Percentiles rank a stretch among this genome's conserved stretches.
These are phyloP conservation scores for Condylura cristata DNA, from an alignment of 2,113 vertebrate species.

Conservation along the genomic window DNA sequence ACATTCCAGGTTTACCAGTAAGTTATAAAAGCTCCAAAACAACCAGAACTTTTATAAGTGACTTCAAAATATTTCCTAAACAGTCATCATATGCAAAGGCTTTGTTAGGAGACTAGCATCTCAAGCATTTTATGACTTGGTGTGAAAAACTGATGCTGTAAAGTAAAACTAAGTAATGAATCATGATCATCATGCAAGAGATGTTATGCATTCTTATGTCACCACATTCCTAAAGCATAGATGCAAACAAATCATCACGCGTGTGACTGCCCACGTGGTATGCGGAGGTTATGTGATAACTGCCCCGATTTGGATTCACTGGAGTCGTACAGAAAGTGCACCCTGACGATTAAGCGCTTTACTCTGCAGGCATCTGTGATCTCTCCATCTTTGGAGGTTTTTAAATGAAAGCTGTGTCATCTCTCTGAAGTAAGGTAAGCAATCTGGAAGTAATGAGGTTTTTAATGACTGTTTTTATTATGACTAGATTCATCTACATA, in stretches of 20 bases:
- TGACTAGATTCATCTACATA: not conserved
- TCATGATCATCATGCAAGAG: not conserved
- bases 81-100: not conserved
- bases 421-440: not conserved
- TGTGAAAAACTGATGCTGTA: not conserved
- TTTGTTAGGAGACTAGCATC: not conserved
- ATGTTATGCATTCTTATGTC: not conserved
- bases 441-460: not conserved
- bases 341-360: not conserved
- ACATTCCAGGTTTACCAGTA: not conserved
- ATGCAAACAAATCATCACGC: not conserved
- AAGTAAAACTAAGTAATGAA: conserved; percentile 1
- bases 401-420: not conserved
- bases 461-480: conserved; percentile 35
- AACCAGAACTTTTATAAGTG: not conserved
- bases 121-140: conserved; percentile 39
- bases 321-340: not conserved
- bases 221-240: too few relatives aligned
- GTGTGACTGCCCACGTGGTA: not conserved
- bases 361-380: not conserved
- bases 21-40: not conserved
- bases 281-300: not conserved
- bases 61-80: conserved; percentile 12
- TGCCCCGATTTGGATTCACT: not conserved
- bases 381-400: not conserved